Conservation (phyloP, 2,797 vertebrate species). For the Trematocara caparti region DNA sequence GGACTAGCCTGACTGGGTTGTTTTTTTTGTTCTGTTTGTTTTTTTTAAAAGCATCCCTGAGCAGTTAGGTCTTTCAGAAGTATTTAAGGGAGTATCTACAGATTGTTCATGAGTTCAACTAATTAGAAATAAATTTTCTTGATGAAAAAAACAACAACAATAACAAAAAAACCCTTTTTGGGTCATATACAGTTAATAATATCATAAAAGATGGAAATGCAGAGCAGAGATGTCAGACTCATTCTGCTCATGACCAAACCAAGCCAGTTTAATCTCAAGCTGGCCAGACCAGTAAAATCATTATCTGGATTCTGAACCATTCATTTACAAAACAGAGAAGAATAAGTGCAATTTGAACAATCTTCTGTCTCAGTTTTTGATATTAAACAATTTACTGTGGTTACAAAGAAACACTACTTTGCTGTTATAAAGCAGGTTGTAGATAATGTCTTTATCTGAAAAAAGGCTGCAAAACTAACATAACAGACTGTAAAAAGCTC, state of each 20-base stretch:
- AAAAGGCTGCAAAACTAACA: background rate
- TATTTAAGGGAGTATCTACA: background rate
- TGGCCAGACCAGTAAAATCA: background rate
- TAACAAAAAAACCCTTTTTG: fast-evolving
- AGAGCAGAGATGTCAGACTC: background rate
- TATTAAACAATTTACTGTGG: background rate
- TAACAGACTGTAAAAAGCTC: background rate
- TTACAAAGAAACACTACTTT: background rate
- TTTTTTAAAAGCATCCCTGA: background rate
- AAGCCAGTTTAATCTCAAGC: background rate
- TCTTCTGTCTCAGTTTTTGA: background rate
- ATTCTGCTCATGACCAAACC: background rate
- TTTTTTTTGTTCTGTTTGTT: background rate
- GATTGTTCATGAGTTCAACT: background rate
- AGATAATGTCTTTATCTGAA: background rate
- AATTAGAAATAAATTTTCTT: background rate
- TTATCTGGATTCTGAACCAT: background rate
- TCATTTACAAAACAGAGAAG: background rate
- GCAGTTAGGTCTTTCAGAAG: background rate
- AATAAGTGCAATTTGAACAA: background rate
- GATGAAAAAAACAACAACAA: background rate
- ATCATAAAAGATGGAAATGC: background rate
- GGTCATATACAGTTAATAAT: background rate
- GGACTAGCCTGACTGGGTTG: background rate
- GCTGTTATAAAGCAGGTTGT: background rate